These are phyloP conservation scores for Xiphorhynchus elegans DNA, from an alignment of 2,113 vertebrate species.

Conservation along the genomic window DNA sequence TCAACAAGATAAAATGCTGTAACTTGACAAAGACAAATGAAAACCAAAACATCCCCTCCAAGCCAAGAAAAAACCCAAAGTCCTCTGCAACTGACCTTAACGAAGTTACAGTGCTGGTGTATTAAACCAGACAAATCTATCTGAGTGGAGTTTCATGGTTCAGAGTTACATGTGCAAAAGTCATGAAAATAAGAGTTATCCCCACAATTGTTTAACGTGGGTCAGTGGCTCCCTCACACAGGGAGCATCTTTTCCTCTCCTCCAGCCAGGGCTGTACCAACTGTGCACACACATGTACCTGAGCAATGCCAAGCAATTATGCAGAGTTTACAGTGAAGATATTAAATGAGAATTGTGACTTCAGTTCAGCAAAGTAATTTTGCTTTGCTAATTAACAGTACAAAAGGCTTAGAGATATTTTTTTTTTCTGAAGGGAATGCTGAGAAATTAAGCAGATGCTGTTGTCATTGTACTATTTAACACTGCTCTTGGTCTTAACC, in stretches of 20 bases:
- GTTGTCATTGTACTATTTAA: background rate
- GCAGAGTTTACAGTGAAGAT: background rate
- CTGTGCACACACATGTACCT: background rate
- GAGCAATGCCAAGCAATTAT: background rate
- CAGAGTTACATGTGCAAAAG: background rate
- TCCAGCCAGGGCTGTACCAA: background rate
- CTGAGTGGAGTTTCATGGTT: constrained; percentile 1
- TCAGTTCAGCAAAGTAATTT: constrained; percentile 8
- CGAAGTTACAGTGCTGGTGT: background rate
- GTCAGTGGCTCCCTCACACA: background rate
- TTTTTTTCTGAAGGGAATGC: background rate
- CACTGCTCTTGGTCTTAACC: background rate
- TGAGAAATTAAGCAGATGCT: background rate
- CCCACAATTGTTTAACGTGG: background rate
- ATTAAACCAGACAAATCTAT: constrained; percentile 22
- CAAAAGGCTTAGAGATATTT: constrained; percentile 7
- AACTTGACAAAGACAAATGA: background rate
- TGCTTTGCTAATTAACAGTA: constrained; percentile 38
- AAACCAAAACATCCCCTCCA: background rate
- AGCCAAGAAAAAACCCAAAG: background rate
- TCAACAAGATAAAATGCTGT: background rate
- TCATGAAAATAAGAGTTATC: constrained; percentile 29
- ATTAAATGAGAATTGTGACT: constrained; percentile 7
- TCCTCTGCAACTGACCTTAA: background rate
- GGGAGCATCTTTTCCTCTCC: background rate